These are phyloP conservation scores for Sigmodon hispidus DNA, from an alignment of 2,113 vertebrate species.

Conservation along the genomic window DNA sequence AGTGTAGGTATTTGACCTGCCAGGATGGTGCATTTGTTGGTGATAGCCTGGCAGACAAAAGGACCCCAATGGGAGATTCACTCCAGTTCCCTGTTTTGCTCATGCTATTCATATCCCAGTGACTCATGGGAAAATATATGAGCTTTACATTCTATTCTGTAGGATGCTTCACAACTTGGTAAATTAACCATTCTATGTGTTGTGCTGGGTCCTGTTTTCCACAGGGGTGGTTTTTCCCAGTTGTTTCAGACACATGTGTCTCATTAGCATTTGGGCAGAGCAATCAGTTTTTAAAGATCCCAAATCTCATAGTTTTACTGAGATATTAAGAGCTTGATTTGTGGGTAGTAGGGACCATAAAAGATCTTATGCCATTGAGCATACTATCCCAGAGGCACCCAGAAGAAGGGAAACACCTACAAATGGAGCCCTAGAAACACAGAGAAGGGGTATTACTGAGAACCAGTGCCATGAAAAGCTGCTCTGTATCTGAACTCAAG, in stretches of 20 bases:
- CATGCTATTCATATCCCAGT: background rate
- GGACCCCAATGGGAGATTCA: constrained; percentile 15
- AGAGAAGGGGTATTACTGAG: constrained; percentile 60
- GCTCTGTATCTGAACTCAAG: background rate
- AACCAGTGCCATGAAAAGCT: constrained; percentile 20
- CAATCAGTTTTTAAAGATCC: constrained; percentile 79
- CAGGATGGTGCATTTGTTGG: background rate
- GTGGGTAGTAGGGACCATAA: constrained; percentile 81
- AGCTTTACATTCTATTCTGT: background rate
- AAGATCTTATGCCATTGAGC: constrained; percentile 79
- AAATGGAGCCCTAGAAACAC: constrained; percentile 64
- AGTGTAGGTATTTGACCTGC: constrained; percentile 65
- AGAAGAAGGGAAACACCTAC: constrained; percentile 72
- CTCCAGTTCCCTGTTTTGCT: background rate
- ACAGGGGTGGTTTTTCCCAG: constrained; percentile 79
- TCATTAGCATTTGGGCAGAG: constrained; percentile 84
- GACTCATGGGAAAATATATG: background rate
- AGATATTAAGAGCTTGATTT: constrained; percentile 86
- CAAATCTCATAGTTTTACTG: constrained; percentile 84
- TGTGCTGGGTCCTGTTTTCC: constrained; percentile 58
- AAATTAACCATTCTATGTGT: background rate
- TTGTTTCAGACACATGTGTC: constrained; percentile 83
- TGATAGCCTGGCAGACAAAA: background rate
- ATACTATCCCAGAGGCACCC: constrained; percentile 75
- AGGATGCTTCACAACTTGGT: constrained; percentile 28